Conservation (phyloP, 2,888 invertebrate genomes). For the Capitulum mitella region DNA sequence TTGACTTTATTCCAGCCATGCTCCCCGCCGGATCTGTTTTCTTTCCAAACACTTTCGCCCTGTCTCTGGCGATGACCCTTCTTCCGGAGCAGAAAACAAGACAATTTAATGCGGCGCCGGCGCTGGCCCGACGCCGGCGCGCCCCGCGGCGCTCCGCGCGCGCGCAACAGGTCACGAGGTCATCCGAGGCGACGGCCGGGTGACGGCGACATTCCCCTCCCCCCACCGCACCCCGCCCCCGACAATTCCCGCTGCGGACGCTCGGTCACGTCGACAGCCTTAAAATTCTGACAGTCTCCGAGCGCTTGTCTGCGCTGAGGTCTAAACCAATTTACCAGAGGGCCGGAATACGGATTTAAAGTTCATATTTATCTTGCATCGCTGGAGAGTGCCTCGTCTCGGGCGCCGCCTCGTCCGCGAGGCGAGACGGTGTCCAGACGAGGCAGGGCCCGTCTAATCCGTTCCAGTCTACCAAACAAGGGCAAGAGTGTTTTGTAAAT, state of each 20-base stretch:
- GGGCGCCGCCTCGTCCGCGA: no score
- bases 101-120: background rate
- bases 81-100: conserved; percentile 15
- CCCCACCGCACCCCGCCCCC: background rate
- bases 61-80: conserved; percentile 19
- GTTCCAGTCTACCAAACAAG: no score
- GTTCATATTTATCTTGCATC: conserved; percentile 14
- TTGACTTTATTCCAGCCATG: conserved; percentile 15
- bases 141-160: background rate
- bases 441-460: no score
- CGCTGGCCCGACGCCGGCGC: background rate
- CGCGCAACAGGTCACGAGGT: background rate
- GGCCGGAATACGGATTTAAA: conserved; percentile 16
- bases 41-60: conserved; percentile 17
- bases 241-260: background rate
- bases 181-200: background rate
- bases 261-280: conserved; percentile 15
- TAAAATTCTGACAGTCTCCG: conserved; percentile 3
- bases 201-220: background rate
- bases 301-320: background rate
- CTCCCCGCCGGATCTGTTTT: conserved; percentile 5
- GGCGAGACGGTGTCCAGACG: no score
- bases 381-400: background rate
- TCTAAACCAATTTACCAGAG: conserved; percentile 10
- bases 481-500: no score